Evolutionary conservation across 2,797 vertebrate genomes (phyloP), one percentile per base, ranked within the genome.

Genomic region (Chelon auratus): DNA sequence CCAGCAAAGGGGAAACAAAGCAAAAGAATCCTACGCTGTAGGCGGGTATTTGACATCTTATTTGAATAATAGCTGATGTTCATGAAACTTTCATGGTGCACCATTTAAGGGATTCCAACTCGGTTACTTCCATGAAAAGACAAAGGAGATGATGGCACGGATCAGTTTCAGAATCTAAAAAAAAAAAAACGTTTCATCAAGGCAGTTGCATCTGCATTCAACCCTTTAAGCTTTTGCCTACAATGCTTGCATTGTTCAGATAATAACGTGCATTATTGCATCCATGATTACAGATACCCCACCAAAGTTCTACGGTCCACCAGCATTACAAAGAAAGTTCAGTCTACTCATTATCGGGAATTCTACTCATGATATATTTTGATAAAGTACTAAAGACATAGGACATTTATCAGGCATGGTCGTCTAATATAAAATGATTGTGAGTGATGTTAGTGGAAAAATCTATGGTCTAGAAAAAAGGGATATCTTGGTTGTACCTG

Each of bases 21-120:
- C 15, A 43, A 68, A 82, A 83, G 62, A 87, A 78, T 67, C 39
- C 54, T 4, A 71, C 22, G 57, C 36, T 62, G 61, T 58, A 62
- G 48, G 43, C 53, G 68, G 30, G 62, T 73, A 52, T 72, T 80
- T 71, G n/a, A 72, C 64, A 58, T 60, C 78, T 45, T 56, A 48
- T 69, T 77, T 63, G 17, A 72, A 62, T 48, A 58, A 54, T 37
- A 64, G 36, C n/a, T 59, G 3, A 55, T 63, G 65, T 22, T 62
- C 64, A 61, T 69, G 11, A 43, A 64, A 55, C 43, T 24, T 58
- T 59, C 30, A 65, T 42, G 57, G 14, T 51, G 11, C 0, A 0
- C 17, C 26, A 1, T 1, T 4, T 4, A 3, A 14, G 39, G 39
- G 54, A 77, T 37, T 33, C 12, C 64, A 42, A 37, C 40, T 55